Evolutionary conservation across 2,888 invertebrate species (phyloP).

Genomic region (Portevinia maculata): DNA sequence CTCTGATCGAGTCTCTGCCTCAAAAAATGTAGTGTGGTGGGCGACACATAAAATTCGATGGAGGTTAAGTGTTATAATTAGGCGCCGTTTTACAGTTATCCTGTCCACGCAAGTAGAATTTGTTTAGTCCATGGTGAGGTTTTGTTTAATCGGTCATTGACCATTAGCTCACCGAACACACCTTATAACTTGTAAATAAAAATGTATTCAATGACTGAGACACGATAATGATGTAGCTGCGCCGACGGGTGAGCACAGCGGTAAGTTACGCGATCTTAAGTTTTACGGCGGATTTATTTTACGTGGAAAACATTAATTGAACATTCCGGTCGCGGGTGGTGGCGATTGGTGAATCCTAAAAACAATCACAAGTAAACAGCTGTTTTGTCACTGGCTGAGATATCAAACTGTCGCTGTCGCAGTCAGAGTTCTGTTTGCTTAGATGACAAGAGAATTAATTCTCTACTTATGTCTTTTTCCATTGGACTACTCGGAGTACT

Average conservation of each 20-base stretch:
- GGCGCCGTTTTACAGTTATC: constrained; percentile 7
- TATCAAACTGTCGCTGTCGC: neutral
- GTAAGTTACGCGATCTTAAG: neutral
- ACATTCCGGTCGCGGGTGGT: neutral
- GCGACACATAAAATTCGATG: constrained; percentile 5
- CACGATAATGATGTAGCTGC: too few species aligned
- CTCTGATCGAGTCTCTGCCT: constrained; percentile 12
- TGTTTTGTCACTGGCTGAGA: neutral
- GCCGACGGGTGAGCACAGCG: too few species aligned
- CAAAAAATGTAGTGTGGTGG: neutral
- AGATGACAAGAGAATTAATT: neutral
- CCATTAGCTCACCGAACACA: constrained; percentile 36
- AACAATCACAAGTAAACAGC: neutral
- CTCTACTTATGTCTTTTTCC: too few species aligned
- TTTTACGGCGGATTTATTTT: neutral
- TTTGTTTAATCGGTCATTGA: constrained; percentile 51
- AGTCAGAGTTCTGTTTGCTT: neutral
- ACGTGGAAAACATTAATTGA: neutral
- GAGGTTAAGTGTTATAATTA: constrained; percentile 21
- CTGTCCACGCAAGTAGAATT: constrained; percentile 18
- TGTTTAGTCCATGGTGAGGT: constrained; percentile 11
- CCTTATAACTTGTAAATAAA: constrained; percentile 29
- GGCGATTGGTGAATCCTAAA: neutral
- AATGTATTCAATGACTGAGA: neutral
- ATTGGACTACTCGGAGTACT: too few species aligned